A percentile compares a stretch with the other conserved stretches of the same genome.
Conservation (phyloP, 1,140 invertebrate genomes). For the Aphelinus certus region DNA sequence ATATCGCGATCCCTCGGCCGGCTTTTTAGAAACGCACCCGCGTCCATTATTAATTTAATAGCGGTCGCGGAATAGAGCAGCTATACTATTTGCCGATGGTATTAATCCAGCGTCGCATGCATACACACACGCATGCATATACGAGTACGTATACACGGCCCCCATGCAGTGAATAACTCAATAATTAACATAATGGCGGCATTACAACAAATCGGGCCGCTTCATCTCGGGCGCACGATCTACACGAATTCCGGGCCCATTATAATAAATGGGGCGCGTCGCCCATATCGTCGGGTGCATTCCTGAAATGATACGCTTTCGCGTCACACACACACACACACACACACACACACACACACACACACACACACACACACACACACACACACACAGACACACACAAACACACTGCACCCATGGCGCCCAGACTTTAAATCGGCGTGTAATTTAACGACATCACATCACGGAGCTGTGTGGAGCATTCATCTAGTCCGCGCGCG, state of each 20-base stretch:
- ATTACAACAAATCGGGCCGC: constrained; percentile 8
- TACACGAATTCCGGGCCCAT: constrained; percentile 1
- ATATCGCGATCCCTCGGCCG: no score
- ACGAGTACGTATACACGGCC: no score
- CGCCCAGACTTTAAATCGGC: neutral
- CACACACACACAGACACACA: no score
- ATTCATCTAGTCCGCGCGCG: neutral
- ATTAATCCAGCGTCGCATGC: neutral
- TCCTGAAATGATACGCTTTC: constrained; percentile 6
- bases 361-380: no score
- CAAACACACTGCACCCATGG: neutral
- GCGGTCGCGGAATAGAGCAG: neutral
- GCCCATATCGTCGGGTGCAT: neutral
- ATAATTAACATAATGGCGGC: constrained; percentile 11
- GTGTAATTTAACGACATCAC: constrained; percentile 25
- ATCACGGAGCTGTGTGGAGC: no score
- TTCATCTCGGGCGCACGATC: constrained; percentile 5
- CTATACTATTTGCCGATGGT: neutral
- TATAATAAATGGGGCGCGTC: neutral
- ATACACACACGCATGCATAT: no score
- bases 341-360: no score
- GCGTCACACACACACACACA: no score
- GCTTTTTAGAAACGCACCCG: no score
- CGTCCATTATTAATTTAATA: neutral
- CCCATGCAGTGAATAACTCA: neutral